Conservation (phyloP, 2,888 invertebrate species). For the Dryococelus australis region DNA sequence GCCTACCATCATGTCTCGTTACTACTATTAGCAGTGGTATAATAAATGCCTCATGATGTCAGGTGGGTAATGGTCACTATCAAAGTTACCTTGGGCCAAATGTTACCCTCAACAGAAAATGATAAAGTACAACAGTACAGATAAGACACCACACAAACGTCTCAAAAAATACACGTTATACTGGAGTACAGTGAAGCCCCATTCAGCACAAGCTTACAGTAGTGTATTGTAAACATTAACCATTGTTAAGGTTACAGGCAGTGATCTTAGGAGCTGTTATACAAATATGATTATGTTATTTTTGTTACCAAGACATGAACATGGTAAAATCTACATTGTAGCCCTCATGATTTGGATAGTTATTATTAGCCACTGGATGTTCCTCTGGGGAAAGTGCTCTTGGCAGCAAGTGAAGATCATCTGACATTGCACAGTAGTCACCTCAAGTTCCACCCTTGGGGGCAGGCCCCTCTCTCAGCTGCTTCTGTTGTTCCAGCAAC, state of each 20-base stretch:
- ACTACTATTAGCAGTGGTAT: slow-evolving; percentile 2
- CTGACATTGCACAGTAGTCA: neutral
- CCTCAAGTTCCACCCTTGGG: slow-evolving; percentile 56
- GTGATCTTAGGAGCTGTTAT: slow-evolving; percentile 16
- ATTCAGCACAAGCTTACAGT: slow-evolving; percentile 10
- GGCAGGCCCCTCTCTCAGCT: slow-evolving; percentile 59
- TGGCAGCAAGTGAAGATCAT: neutral
- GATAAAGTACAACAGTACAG: slow-evolving; percentile 1
- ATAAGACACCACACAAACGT: neutral
- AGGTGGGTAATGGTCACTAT: slow-evolving; percentile 1
- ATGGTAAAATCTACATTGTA: slow-evolving; percentile 3
- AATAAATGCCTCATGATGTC: neutral
- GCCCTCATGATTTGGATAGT: slow-evolving; percentile 13
- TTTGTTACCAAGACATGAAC: neutral
- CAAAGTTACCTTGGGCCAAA: neutral
- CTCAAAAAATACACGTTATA: neutral
- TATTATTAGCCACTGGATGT: slow-evolving; percentile 8
- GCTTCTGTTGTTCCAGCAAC: slow-evolving; percentile 81
- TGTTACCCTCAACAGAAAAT: neutral
- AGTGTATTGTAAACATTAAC: neutral
- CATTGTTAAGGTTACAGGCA: neutral
- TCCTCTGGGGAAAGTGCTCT: slow-evolving; percentile 8
- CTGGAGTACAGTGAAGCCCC: neutral
- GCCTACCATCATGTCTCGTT: neutral
- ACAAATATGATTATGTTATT: slow-evolving; percentile 2